Percentiles rank a stretch among this genome's conserved stretches.
phyloP scores from a whole-genome alignment of 2,797 vertebrate species.

The Hippopotamyrus pictus region DNA sequence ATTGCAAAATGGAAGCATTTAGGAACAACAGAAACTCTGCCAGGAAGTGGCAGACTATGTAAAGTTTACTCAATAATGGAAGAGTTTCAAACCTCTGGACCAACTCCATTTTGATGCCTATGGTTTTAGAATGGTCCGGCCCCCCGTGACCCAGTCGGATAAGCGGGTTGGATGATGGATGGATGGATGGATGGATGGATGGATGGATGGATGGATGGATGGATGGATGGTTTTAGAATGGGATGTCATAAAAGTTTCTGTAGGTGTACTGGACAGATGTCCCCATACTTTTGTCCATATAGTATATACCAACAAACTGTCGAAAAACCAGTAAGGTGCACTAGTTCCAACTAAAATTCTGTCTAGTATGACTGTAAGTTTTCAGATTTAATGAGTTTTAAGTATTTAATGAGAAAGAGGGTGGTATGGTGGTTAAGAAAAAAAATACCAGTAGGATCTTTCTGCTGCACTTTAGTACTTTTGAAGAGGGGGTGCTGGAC shows the following conservation, averaged over 20 bases:
- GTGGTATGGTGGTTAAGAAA: background rate
- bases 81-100: background rate
- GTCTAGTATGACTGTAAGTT: background rate
- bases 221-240: background rate
- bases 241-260: background rate
- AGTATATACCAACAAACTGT: background rate
- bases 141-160: too few relatives aligned
- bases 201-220: too few relatives aligned
- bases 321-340: background rate
- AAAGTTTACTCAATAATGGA: background rate
- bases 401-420: background rate
- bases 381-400: background rate
- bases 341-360: background rate
- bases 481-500: background rate
- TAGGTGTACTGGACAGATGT: background rate
- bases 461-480: background rate
- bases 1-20: background rate
- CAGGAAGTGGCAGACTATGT: background rate
- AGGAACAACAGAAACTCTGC: background rate
- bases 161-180: too few relatives aligned
- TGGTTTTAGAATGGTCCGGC: background rate
- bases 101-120: background rate
- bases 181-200: too few relatives aligned
- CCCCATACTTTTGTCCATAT: background rate
- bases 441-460: background rate